Conservation (phyloP, 2,113 vertebrate genomes). For the Oplegnathus fasciatus region DNA sequence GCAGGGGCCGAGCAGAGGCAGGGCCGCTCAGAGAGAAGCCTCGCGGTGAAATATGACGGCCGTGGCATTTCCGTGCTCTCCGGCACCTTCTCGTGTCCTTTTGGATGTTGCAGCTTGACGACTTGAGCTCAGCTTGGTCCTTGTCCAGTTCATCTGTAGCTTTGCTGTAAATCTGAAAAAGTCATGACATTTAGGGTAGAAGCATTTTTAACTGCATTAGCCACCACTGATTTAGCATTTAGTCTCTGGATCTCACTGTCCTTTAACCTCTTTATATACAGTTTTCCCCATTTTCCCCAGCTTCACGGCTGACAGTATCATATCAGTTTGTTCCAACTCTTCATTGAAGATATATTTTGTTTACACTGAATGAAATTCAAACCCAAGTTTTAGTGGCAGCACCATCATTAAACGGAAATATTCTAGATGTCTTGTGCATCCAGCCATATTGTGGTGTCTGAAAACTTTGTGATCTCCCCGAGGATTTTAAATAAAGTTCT, state of each 20-base stretch:
- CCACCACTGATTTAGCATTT: not conserved
- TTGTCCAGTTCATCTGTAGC: conserved; percentile 16
- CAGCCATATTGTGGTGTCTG: not conserved
- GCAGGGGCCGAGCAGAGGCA: conserved; percentile 26
- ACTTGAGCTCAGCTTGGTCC: not conserved
- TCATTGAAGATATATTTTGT: not conserved
- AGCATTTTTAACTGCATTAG: conserved; percentile 16
- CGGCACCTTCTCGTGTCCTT: conserved; percentile 31
- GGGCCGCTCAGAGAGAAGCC: conserved; percentile 2
- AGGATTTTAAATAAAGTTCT: not conserved
- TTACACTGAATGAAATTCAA: not conserved
- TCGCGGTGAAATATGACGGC: conserved; percentile 54
- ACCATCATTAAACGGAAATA: not conserved
- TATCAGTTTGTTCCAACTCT: not conserved
- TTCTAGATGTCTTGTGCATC: not conserved
- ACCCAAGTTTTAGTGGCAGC: not conserved
- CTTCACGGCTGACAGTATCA: not conserved
- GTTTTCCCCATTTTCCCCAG: not conserved
- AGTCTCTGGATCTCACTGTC: not conserved
- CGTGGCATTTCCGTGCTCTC: conserved; percentile 43
- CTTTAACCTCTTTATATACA: not conserved
- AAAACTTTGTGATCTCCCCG: not conserved
- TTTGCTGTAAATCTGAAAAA: conserved; percentile 5
- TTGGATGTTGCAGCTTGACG: conserved; percentile 25
- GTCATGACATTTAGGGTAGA: not conserved